These are phyloP conservation scores for Dendronephthya gigantea DNA, from an alignment of 64 coral and sea anemone genomes.

Conservation along the genomic window DNA sequence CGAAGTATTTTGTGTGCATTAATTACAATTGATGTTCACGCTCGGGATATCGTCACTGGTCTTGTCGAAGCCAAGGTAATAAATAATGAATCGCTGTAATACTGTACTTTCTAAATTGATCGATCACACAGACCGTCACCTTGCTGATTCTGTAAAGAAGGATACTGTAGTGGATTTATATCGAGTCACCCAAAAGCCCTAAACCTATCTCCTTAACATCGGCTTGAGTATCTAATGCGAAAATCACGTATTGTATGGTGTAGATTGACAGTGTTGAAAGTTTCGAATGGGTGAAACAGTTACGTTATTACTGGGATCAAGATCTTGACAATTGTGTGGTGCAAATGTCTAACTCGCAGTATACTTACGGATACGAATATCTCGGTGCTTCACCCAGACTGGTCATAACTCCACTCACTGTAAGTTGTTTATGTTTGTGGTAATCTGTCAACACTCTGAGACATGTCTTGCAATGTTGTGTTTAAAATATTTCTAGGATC, in stretches of 20 bases:
- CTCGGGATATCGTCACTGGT: constrained; percentile 87
- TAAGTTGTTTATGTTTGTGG: constrained; percentile 29
- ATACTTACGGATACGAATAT: constrained; percentile 98
- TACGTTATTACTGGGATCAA: constrained; percentile 99
- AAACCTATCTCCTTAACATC: too few species aligned
- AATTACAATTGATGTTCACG: constrained; percentile 98
- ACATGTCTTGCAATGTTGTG: not conserved
- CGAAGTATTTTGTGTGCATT: constrained; percentile 87
- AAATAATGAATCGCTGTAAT: too few species aligned
- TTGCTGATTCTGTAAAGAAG: too few species aligned
- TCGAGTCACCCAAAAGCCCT: too few species aligned
- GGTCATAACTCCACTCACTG: constrained; percentile 88
- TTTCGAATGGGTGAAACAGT: constrained; percentile 97
- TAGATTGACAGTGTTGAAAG: constrained; percentile 85
- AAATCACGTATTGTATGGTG: not conserved
- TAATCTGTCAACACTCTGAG: too few species aligned
- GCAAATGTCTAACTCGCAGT: constrained; percentile 98
- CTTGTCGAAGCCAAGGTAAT: constrained; percentile 84
- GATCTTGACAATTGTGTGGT: constrained; percentile 98
- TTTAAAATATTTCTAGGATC: constrained; percentile 48
- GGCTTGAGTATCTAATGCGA: not conserved
- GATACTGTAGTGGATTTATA: too few species aligned
- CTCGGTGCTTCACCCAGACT: constrained; percentile 86
- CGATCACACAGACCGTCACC: too few species aligned
- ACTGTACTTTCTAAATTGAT: too few species aligned